Evolutionary conservation across 2,113 vertebrate species (phyloP), one percentile per base, ranked within the genome.

Genomic region (Peucedramus taeniatus): DNA sequence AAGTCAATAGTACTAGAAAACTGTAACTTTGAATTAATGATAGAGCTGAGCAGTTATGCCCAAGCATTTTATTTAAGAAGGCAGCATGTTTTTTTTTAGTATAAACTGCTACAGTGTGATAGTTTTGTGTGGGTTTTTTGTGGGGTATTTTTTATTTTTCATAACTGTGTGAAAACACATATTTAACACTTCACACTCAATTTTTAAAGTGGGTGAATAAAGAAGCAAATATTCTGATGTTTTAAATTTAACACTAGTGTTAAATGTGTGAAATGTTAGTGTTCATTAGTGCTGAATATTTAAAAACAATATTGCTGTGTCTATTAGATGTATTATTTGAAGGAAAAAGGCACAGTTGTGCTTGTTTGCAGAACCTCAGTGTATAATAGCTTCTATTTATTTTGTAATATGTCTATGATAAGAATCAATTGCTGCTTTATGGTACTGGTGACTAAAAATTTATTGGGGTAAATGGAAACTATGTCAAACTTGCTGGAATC

Each of bases 1-100:
- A 94, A 96, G 83, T 96, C 95, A 94, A 87, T 97, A 94, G 47
- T 68, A 93, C 74, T 82, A 84, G 83, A 84, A 93, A 96, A 94
- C 78, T 93, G 75, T 91, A 95, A 83, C 94, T 93, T 83, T 83
- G 90, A 90, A 96, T 96, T 96, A 91, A 90, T 91, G 92, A 82
- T 65, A 76, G 69, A 81, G 78, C 86, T 65, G 88, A 87, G 68
- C 27, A 89, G 64, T 84, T 96, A 89, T 79, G 83, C 80, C 65
- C 83, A 60, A 79, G 65, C 47, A 53, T 84, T 95, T 87, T 89
- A 71, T 94, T 92, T 93, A 91, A 94, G 72, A 75, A 76, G 76
- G 33, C 64, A 75, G 37, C 22, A 68, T 31, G 53, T 10, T 1
- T 13, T 22, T 22, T 87, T 87, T 92, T 87, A 40, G 49, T 75